Evolutionary conservation across 2,113 vertebrate genomes (phyloP).

Genomic region (Vimba vimba): DNA sequence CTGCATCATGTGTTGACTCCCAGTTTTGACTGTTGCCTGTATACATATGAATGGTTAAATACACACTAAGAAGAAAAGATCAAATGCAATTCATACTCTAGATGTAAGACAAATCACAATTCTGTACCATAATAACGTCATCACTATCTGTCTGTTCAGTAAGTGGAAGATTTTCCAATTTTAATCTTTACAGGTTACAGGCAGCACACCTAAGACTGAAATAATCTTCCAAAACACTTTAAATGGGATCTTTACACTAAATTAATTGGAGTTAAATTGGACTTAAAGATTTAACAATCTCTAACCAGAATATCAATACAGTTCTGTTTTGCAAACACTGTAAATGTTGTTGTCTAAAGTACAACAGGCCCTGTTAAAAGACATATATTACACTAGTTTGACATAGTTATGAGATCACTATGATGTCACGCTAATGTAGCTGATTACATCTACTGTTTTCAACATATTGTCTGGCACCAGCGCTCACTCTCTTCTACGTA

Average conservation of each 20-base stretch:
- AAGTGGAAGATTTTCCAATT: background rate
- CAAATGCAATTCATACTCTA: no score
- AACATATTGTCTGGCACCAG: slow-evolving; percentile 17
- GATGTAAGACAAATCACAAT: no score
- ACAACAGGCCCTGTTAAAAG: background rate
- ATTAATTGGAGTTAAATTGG: background rate
- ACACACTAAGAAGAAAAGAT: no score
- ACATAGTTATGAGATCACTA: background rate
- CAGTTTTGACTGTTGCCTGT: no score
- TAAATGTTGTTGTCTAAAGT: background rate
- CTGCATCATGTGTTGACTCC: no score
- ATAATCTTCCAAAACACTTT: background rate
- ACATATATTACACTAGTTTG: background rate
- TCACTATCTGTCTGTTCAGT: background rate
- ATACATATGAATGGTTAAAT: no score
- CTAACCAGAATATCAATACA: slow-evolving; percentile 1
- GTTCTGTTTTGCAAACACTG: background rate
- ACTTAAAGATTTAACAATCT: background rate
- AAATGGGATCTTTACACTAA: background rate
- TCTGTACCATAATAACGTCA: background rate
- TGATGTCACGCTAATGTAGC: background rate
- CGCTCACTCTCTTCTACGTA: background rate
- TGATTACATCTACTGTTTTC: background rate
- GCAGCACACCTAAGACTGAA: background rate
- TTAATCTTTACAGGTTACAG: background rate